Conservation (phyloP, 2,797 vertebrate species). For the Pangasius mekongensis region DNA sequence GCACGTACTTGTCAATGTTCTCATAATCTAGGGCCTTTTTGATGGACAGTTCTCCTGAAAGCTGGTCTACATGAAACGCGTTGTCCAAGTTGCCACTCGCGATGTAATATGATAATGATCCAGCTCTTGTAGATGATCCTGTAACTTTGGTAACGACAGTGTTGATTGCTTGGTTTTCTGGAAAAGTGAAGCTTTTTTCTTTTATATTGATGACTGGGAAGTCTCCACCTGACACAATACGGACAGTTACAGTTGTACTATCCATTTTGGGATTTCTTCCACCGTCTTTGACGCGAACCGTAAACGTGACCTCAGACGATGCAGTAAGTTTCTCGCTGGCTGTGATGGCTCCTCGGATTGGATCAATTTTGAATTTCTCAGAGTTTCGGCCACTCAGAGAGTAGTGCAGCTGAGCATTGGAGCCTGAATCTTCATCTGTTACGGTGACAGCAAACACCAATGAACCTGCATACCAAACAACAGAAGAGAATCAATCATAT, state of each 20-base stretch:
- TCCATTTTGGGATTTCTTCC: slow-evolving; percentile 86
- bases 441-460: slow-evolving; percentile 97
- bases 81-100: slow-evolving; percentile 93
- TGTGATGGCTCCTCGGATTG: slow-evolving; percentile 89
- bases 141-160: slow-evolving; percentile 85
- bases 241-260: slow-evolving; percentile 93
- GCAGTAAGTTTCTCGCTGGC: slow-evolving; percentile 81
- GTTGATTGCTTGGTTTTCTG: slow-evolving; percentile 87
- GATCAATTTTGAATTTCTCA: slow-evolving; percentile 93
- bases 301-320: slow-evolving; percentile 89
- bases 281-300: slow-evolving; percentile 89
- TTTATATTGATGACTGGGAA: slow-evolving; percentile 87
- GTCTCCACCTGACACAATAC: slow-evolving; percentile 87
- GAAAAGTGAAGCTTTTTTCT: slow-evolving; percentile 86
- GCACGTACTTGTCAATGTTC: slow-evolving; percentile 87
- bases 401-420: slow-evolving; percentile 92
- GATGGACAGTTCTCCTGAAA: slow-evolving; percentile 90
- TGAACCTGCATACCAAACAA: slow-evolving; percentile 76
- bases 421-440: slow-evolving; percentile 89
- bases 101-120: slow-evolving; percentile 89
- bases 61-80: slow-evolving; percentile 90
- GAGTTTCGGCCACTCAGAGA: slow-evolving; percentile 88
- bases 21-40: slow-evolving; percentile 87
- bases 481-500: slow-evolving; percentile 24
- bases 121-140: slow-evolving; percentile 87